Conservation (phyloP, 1,140 invertebrate species). For the Trichonephila inaurata region DNA sequence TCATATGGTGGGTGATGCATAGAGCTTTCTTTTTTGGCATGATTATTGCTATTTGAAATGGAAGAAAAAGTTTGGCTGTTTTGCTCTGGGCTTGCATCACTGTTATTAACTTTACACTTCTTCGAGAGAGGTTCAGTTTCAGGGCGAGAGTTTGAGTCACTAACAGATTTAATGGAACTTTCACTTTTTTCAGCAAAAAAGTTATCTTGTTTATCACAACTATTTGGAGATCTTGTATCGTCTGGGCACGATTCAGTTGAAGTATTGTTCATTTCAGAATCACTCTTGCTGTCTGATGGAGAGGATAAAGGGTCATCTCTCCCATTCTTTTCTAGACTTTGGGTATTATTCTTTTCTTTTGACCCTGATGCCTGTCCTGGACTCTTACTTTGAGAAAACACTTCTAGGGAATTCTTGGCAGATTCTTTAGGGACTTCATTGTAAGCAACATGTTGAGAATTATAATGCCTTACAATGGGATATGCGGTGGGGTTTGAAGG, state of each 20-base stretch:
- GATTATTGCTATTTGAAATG: slow-evolving; percentile 74
- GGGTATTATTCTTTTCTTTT: slow-evolving; percentile 54
- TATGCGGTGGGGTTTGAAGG: slow-evolving; percentile 56
- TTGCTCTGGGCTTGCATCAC: slow-evolving; percentile 59
- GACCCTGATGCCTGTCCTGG: not conserved
- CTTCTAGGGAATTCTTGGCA: slow-evolving; percentile 37
- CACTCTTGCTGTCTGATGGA: slow-evolving; percentile 70
- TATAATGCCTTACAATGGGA: slow-evolving; percentile 69
- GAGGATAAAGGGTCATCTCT: slow-evolving; percentile 53
- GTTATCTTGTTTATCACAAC: slow-evolving; percentile 70
- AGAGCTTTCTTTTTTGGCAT: slow-evolving; percentile 64
- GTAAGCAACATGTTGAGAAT: slow-evolving; percentile 38
- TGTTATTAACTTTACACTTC: slow-evolving; percentile 60
- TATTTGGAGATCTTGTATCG: slow-evolving; percentile 69
- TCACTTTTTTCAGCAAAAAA: slow-evolving; percentile 43
- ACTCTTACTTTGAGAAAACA: slow-evolving; percentile 68
- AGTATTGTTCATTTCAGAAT: slow-evolving; percentile 69
- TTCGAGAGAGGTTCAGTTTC: slow-evolving; percentile 39
- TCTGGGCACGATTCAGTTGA: slow-evolving; percentile 72
- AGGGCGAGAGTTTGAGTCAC: slow-evolving; percentile 39
- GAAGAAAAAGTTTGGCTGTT: slow-evolving; percentile 73
- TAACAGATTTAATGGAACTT: slow-evolving; percentile 59
- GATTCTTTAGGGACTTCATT: slow-evolving; percentile 63
- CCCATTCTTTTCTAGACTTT: slow-evolving; percentile 59
- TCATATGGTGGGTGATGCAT: slow-evolving; percentile 49